Base-by-base conservation (phyloP, 92 coral and sea anemone genomes). In the Epizoanthus illoricatus region DNA sequence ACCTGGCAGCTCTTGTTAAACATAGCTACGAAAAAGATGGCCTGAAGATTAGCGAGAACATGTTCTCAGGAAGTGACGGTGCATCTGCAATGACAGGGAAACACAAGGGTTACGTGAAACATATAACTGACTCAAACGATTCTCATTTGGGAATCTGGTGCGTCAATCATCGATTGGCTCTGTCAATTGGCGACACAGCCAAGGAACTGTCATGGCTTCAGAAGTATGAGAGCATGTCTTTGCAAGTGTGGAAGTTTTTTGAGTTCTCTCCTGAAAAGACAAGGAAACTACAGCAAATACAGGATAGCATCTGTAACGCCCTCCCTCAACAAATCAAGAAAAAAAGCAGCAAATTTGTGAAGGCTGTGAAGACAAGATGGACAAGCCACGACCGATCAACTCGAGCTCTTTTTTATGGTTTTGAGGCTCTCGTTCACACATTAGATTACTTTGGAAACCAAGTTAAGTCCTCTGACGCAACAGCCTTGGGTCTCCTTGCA, bases 1-100 rank as follows among this genome's bases (percentile, higher is more conserved):
- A 20, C 76, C 61, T 71, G 61, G 76, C 61, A 71, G 76, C 76
- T 71, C 61, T 71, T 40, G 42, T 47, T 47, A 71, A 71, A 71
- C 40, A 71, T 45, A 21, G 60, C 61, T 71, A 71, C 55, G 61
- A 71, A 49, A 71, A 47, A 1, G 76, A 71, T 71, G 62, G 76
- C 6, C 76, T 49, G 17, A 71, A 71, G 36, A 45, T 71, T 40
- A 71, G 41, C 61, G 42, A 71, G 52, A 71, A 71, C 62, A 49
- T 71, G 76, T 71, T 71, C 61, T 71, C 76, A 47, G 76, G 76
- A 71, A 49, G 76, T 71, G 76, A 71, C 18, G 76, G 76, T 49
- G 76, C 76, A 20, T 71, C 76, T 71, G 15, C 76, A 4, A 71
- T 71, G 76, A 71, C 76, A 9, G 62, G 76, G 11, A 71, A 42